Evolutionary conservation across 2,797 vertebrate species (phyloP), one percentile per base, ranked within the genome.

Genomic region (Euphonia xanthogaster): DNA sequence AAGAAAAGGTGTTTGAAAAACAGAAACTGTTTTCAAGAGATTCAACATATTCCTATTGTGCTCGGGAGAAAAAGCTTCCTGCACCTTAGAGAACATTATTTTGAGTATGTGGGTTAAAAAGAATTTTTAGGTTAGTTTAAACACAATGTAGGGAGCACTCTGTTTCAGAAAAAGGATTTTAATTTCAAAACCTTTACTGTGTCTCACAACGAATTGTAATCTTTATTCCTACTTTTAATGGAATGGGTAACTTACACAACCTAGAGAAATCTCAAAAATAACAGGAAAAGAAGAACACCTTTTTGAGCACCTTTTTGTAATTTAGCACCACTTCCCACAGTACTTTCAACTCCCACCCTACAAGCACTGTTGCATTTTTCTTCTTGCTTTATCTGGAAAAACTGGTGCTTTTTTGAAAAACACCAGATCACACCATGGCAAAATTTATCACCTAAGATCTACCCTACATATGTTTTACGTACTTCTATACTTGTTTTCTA

Each of bases 11-110:
- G 84, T 94, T 93, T 96, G 91, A 95, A 95, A 97, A 97, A 93
- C 82, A 96, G 95, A 95, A 90, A 94, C 94, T 92, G 88, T 93
- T 95, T 96, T 94, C 95, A 97, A 88, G 93, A 94, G 95, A 93
- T 80, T 93, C 95, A 85, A 88, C 93, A 72, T 93, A 93, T 66
- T 83, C 77, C 75, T 57, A 85, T 90, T 90, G 87, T 90, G 72
- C 61, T 93, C 65, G 31, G 62, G 71, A 95, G 75, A 93, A 93
- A 93, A 91, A 76, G 76, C 76, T 81, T 92, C 78, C 80, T 57
- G 79, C 68, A 67, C 84, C 77, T 77, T 66, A 70, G 63, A 80
- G 84, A 95, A 92, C 57, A 37, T 79, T 86, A 62, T 80, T 94
- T 79, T 68, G 68, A 66, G 27, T 75, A 54, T 21, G 30, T 54